Evolutionary conservation across 2,113 vertebrate species (phyloP), one percentile per base, ranked within the genome.

Genomic region (Oxyura jamaicensis): DNA sequence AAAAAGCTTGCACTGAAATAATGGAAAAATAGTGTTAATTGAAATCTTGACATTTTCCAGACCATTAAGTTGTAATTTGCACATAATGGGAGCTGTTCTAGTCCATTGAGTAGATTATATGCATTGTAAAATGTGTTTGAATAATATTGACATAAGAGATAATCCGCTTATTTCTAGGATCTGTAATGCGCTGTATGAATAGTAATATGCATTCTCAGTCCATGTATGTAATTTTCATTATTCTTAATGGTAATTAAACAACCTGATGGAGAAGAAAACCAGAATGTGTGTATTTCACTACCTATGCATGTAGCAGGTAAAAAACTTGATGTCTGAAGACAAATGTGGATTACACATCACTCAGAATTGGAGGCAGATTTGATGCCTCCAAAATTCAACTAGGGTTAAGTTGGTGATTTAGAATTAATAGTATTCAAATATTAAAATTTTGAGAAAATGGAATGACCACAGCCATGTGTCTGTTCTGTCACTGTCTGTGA

Each of bases 1-100:
- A 6, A 12, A 29, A 33, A 11, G 18, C 5, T 5, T 44, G 8
- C 5, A 3, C 14, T 72, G 10, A 59, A 91, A 91, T 76, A 93
- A 62, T 25, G 44, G 21, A 48, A 77, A 80, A 90, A 62, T 20
- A 31, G 22, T 23, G 21, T 77, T 94, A 93, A 94, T 88, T 96
- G 94, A 96, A 96, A 95, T 26, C 44, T 89, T 91, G 86, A 93
- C 89, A 96, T 97, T 96, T 96, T 92, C 78, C 48, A 83, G 92
- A 73, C 71, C 66, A 91, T 96, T 95, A 94, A 75, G 74, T 90
- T 90, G 77, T 93, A 96, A 95, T 95, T 95, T 88, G 31, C 62
- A 92, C 72, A 81, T 93, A 94, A 96, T 87, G 59, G 62, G 74
- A 87, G 67, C 42, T 87, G 66, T 95, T 92, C 66, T 83, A 41